Base-by-base conservation (phyloP, 2,888 invertebrate genomes). In the Melanargia galathea region DNA sequence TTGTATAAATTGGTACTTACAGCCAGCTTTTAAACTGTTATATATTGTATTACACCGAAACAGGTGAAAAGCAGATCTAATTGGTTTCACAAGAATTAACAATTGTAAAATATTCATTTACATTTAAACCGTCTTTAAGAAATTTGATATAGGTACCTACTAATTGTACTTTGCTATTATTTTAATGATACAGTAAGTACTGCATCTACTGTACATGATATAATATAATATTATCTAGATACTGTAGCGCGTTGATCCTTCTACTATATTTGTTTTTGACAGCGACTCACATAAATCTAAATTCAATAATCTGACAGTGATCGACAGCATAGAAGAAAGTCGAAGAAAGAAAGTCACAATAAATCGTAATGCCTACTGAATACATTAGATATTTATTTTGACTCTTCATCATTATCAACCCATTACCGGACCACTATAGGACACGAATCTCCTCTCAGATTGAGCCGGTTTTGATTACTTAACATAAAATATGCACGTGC, bases 1-100 rank as follows among this genome's bases (percentile, higher is more conserved):
- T 60, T 59, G 20, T 30, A 38, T n/a, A n/a, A n/a, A n/a, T n/a
- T n/a, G n/a, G n/a, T 33, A 22, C 20, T n/a, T 46, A 57, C 20
- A 1, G 4, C 18, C 33, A 46, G 46, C 10, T 46, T 51, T 57
- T 57, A 18, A 57, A 46, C 45, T 30, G 18, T 18, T 7, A 2
- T n/a, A 51, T 49, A 30, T 33, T 2, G n/a, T 51, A 26, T 30
- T 30, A n/a, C n/a, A 24, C 22, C 35, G 35, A 52, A 35, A 35
- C 20, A 13, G 52, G 5, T 52, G 52, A 11, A 46, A 45, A 22
- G 45, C 45, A 20, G 45, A 11, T 10, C 20, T 45, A 45, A 20
- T 38, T 33, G 11, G 11, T 33, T 33, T 8, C n/a, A n/a, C n/a
- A 10, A 30, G 7, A 30, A 30, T 8, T 10, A 30, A 30, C 8